Evolutionary conservation across 2,113 vertebrate species (phyloP).

Genomic region (Gobius niger): DNA sequence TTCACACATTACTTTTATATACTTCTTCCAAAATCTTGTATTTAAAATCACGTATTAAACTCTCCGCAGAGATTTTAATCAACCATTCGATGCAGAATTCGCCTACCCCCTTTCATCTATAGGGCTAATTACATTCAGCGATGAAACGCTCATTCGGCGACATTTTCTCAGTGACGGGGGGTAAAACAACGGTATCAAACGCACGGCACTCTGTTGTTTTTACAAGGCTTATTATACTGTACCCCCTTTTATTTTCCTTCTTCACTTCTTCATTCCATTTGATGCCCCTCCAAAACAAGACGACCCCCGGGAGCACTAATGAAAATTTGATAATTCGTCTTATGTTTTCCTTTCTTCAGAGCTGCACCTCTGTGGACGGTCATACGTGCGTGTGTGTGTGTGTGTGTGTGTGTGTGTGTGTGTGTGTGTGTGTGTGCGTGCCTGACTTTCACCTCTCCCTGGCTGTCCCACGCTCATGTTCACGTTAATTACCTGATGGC

Average conservation of each 20-base stretch:
- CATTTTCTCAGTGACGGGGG: constrained; percentile 80
- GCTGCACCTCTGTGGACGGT: constrained; percentile 77
- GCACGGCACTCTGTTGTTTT: constrained; percentile 85
- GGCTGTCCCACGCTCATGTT: constrained; percentile 64
- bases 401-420: too few species aligned
- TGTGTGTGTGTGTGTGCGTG: too few species aligned
- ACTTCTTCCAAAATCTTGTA: constrained; percentile 8
- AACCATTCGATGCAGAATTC: constrained; percentile 46
- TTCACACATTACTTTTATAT: background rate
- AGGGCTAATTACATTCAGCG: constrained; percentile 63
- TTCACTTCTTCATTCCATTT: constrained; percentile 95
- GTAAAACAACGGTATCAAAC: constrained; percentile 92
- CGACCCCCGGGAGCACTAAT: constrained; percentile 88
- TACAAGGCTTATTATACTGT: constrained; percentile 81
- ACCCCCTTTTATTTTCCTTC: constrained; percentile 35
- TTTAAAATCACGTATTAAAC: constrained; percentile 25
- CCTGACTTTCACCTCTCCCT: constrained; percentile 74
- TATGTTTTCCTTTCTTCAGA: constrained; percentile 42
- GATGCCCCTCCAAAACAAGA: constrained; percentile 96
- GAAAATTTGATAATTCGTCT: constrained; percentile 87
- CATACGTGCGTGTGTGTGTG: constrained; percentile 58
- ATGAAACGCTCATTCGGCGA: constrained; percentile 62
- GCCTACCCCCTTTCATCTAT: constrained; percentile 43
- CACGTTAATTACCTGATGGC: constrained; percentile 80
- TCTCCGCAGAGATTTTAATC: constrained; percentile 57